A percentile compares a stretch with the other conserved stretches of the same genome.
phyloP scores from a whole-genome alignment of 2,113 vertebrate genomes.

The Callionymus lyra region DNA sequence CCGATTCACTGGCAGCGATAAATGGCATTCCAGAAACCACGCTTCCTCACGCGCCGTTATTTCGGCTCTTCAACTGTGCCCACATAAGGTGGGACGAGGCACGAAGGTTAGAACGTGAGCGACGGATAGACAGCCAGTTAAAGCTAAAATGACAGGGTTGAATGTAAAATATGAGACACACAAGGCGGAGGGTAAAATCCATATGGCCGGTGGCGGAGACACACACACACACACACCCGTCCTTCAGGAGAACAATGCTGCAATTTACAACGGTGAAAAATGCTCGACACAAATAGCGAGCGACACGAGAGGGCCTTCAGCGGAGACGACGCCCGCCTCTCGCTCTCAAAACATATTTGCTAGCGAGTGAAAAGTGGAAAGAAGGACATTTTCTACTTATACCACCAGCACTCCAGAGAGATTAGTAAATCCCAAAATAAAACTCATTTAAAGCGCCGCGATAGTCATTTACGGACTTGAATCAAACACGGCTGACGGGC shows the following conservation, averaged over 20 bases:
- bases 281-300: conserved; percentile 26
- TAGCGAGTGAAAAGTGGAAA: conserved; percentile 28
- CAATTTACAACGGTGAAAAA: conserved; percentile 20
- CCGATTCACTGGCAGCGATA: conserved; percentile 55
- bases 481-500: conserved; percentile 59
- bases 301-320: conserved; percentile 38
- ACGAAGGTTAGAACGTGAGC: conserved; percentile 36
- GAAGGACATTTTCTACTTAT: conserved; percentile 55
- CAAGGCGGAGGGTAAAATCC: not conserved
- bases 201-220: not conserved
- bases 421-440: conserved; percentile 59
- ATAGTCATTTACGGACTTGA: conserved; percentile 63
- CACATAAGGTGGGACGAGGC: conserved; percentile 21
- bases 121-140: conserved; percentile 32
- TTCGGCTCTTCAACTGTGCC: conserved; percentile 37
- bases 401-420: conserved; percentile 44
- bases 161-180: conserved; percentile 3
- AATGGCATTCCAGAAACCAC: no score
- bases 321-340: conserved; percentile 13
- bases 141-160: conserved; percentile 13
- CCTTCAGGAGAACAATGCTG: conserved; percentile 24
- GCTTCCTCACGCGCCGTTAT: no score
- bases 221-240: conserved; percentile 13
- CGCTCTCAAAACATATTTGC: conserved; percentile 49
- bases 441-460: conserved; percentile 45